Base-by-base conservation (phyloP, 2,797 vertebrate genomes). In the Lateolabrax maculatus region DNA sequence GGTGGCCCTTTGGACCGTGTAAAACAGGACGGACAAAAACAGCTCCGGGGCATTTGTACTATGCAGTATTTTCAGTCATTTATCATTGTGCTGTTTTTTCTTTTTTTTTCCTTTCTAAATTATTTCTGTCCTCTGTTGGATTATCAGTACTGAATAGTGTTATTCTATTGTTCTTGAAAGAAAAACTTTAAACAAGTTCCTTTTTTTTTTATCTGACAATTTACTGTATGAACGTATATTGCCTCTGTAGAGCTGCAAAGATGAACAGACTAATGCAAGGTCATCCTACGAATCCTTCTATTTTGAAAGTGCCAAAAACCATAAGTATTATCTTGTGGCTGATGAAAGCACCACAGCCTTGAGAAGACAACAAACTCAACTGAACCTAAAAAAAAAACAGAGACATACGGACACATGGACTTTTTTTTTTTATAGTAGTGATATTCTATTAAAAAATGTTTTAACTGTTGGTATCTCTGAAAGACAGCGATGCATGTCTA, bases 31-130 rank as follows among this genome's bases (percentile, higher is more conserved):
- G 76, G 81, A 88, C 90, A 82, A 83, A 86, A 87, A 87, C 82
- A 85, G 87, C 91, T 90, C 84, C 2, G 75, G 91, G 92, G 91
- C 84, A 92, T 93, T 95, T 95, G 94, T 95, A 95, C 96, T 96
- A 96, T 96, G 95, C 96, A 96, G 95, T 94, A 94, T 94, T 93
- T 94, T 92, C 90, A 91, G 90, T 95, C 92, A 91, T 94, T 93
- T 87, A 88, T 94, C 91, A 90, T 90, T 92, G 93, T 94, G 91
- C 84, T 76, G 81, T 93, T 93, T 90, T 77, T 87, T 93, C 90
- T 77, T 87, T 90, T 87, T 80, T 86, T 88, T 84, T 67, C 72
- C 41, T 92, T 94, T 93, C 93, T 94, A 93, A 95, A 92, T 95
- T 95, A 95, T 96, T 95, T 89, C 87, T 90, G 80, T 84, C 84